Evolutionary conservation across 2,888 invertebrate species (phyloP), one percentile per base, ranked within the genome.

Genomic region (Tethea ocularis): DNA sequence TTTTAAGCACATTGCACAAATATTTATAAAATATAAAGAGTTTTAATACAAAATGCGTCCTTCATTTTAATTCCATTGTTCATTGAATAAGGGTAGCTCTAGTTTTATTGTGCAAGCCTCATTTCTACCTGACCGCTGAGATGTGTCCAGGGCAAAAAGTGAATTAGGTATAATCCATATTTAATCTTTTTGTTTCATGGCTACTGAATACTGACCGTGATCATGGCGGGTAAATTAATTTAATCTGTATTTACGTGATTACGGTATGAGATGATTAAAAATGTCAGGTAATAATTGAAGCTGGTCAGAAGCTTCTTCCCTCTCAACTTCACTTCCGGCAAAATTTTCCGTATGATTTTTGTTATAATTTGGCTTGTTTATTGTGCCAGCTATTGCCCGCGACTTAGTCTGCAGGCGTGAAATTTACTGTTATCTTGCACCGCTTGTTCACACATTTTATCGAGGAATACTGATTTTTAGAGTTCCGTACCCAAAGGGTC

Each of bases 11-110:
- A 46, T 46, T 8, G 20, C 10, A 46, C 20, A 46, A 46, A 20
- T 46, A 46, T 33, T 33, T 46, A 46, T 41, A 41, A 41, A 20
- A n/a, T 46, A n/a, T 46, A 2, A 41, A 52, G 17, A 38, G 36
- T 29, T 26, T 17, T 33, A 13, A 57, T 53, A 52, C 52, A 70
- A 72, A 64, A 61, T 61, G 36, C 52, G 57, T 55, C 56, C 52
- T 60, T 26, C 56, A 56, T 58, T 66, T 63, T 61, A 65, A 63
- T 61, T 29, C 66, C 64, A 66, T 72, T 74, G 63, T 75, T 66
- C 63, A 57, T 58, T 61, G 63, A 64, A 67, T 63, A 62, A 62
- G 64, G 62, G 67, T 61, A 57, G 61, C 52, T 55, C 56, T 60
- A 64, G 60, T 63, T 62, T 62, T 52, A 61, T 66, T 56, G 52